Base-by-base conservation (phyloP, 2,888 invertebrate species). In the Caenorhabditis virilis region DNA sequence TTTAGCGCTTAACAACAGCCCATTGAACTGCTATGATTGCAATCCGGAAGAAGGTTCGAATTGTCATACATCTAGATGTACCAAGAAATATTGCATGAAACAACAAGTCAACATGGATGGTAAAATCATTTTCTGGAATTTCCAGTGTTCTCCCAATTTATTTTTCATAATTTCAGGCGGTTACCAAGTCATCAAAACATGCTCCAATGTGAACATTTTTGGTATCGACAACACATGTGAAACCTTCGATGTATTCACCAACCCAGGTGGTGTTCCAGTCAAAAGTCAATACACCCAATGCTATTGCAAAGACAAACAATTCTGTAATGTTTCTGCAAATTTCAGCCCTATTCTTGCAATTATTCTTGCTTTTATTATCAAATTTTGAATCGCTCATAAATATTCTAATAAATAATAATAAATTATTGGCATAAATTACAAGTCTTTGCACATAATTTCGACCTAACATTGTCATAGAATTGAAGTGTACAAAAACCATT, bases 41-140 rank as follows among this genome's bases (percentile, higher is more conserved):
- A 52, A 46, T 5, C 61, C 70, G 13, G 45, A 57, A 13, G 58
- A 64, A 30, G 64, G 65, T 18, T 59, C 54, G 18, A 73, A 73
- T 46, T 75, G 72, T 53, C 60, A 64, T 16, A 62, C 67, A 35
- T 63, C 67, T 2, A 53, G 57, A 22, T 75, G 75, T 42, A 48
- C 54, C 33, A 75, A 75, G 48, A 75, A 75, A 50, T 75, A 75
- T 39, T 75, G 75, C 46, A 25, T 59, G 39, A 72, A 71, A 41
- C 56, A 62, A 33, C 53, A 53, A 30, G 54, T 68, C 1, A 49
- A 52, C n/a, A 11, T 74, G 7, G 60, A 64, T 27, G 61, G 69
- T 66, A 11, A 48, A 48, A 33, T 13, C 25, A n/a, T 20, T 30
- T 26, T 16, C n/a, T n/a, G n/a, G n/a, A n/a, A n/a, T n/a, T n/a